Evolutionary conservation across 1,140 invertebrate genomes (phyloP).

Genomic region (Sweltsa coloradensis): DNA sequence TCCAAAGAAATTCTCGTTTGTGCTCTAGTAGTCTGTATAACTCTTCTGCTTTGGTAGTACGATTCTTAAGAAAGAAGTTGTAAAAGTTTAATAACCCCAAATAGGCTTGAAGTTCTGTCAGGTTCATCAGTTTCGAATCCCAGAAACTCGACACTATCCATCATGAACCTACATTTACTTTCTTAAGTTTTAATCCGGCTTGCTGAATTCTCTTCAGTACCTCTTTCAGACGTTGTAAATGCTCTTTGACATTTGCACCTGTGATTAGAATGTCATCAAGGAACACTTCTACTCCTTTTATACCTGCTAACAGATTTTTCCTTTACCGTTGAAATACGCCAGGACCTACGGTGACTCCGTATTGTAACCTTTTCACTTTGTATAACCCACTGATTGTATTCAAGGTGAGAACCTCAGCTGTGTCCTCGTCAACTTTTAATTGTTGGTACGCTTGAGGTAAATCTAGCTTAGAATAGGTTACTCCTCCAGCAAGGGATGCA

Average conservation of each 20-base stretch:
- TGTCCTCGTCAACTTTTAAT: too few relatives aligned
- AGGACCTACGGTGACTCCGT: conserved; percentile 25
- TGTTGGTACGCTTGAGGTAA: too few relatives aligned
- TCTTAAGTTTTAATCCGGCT: too few relatives aligned
- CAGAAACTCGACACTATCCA: too few relatives aligned
- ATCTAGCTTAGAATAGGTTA: conserved; percentile 2
- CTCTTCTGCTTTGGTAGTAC: conserved; percentile 17
- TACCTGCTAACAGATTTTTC: conserved; percentile 21
- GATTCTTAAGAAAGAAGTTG: conserved; percentile 22
- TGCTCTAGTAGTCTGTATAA: conserved; percentile 18
- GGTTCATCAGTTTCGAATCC: too few relatives aligned
- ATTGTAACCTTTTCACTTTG: conserved; percentile 24
- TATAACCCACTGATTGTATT: conserved; percentile 21
- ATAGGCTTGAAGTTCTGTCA: conserved; percentile 15
- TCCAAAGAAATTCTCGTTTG: conserved; percentile 19
- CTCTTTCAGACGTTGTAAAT: too few relatives aligned
- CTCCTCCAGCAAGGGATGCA: background rate
- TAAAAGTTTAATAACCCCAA: conserved; percentile 17
- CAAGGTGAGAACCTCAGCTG: conserved; percentile 7
- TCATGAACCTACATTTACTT: too few relatives aligned
- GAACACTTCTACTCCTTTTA: conserved; percentile 16
- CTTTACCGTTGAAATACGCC: conserved; percentile 27
- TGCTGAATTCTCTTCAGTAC: too few relatives aligned
- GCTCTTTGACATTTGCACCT: too few relatives aligned
- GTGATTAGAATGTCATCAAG: conserved; percentile 23